Evolutionary conservation across 2,888 invertebrate species (phyloP).

Genomic region (Apodemia duryi): DNA sequence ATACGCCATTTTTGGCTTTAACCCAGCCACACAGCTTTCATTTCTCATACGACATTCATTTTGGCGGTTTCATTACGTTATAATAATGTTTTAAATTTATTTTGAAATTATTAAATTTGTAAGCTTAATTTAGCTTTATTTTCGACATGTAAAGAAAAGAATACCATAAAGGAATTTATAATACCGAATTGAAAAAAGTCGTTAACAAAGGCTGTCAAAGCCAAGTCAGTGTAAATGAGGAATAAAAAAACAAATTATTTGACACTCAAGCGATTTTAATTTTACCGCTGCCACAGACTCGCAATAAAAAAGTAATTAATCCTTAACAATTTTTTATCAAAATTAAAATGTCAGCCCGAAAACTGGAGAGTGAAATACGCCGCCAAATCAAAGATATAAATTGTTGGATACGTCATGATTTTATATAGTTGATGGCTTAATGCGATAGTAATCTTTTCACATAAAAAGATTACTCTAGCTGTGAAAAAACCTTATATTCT

Average conservation of each 20-base stretch:
- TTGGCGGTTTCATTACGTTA: not conserved
- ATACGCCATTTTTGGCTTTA: slow-evolving; percentile 9
- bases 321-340: slow-evolving; percentile 28
- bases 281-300: slow-evolving; percentile 25
- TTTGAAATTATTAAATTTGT: not conserved
- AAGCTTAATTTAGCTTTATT: too few relatives aligned
- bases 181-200: not conserved
- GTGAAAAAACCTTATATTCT: too few relatives aligned
- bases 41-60: slow-evolving; percentile 9
- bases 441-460: too few relatives aligned
- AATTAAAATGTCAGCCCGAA: slow-evolving; percentile 30
- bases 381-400: not conserved
- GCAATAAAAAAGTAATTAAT: slow-evolving; percentile 34
- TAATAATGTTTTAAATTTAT: not conserved
- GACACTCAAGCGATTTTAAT: slow-evolving; percentile 34
- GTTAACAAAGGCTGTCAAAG: slow-evolving; percentile 2
- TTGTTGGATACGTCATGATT: not conserved
- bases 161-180: too few relatives aligned
- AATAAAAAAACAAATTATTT: slow-evolving; percentile 30
- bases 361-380: slow-evolving; percentile 12
- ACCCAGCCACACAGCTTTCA: slow-evolving; percentile 5
- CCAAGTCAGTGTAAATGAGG: slow-evolving; percentile 5
- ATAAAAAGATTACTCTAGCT: too few relatives aligned
- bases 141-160: too few relatives aligned
- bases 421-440: too few relatives aligned